Percentiles rank a stretch among this genome's conserved stretches.
These are phyloP conservation scores for Pogoniulus pusillus DNA, from an alignment of 2,797 vertebrate species.

Conservation along the genomic window DNA sequence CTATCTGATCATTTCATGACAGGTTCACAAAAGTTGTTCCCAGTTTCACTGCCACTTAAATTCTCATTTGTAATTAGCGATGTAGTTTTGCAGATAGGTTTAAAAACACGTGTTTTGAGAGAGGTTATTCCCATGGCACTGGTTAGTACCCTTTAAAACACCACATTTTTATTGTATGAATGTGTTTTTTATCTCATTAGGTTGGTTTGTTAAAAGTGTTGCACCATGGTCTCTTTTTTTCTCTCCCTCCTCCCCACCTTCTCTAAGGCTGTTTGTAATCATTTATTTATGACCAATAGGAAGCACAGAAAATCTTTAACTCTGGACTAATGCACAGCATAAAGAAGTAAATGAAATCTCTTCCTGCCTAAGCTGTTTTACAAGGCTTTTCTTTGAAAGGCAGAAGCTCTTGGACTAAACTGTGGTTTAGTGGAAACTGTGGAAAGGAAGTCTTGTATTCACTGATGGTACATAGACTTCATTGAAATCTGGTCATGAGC, in stretches of 20 bases:
- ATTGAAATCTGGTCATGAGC: not conserved
- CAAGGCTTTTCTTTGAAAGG: not conserved
- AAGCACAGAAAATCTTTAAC: conserved; percentile 9
- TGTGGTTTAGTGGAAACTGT: no score
- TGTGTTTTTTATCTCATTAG: conserved; percentile 26
- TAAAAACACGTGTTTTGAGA: conserved; percentile 11
- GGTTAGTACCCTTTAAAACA: conserved; percentile 6
- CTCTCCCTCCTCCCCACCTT: no score
- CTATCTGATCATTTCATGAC: conserved; percentile 26
- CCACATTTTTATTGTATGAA: conserved; percentile 1
- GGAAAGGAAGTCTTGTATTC: not conserved
- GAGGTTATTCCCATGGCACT: conserved; percentile 27
- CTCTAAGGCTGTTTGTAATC: not conserved
- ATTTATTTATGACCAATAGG: conserved; percentile 3
- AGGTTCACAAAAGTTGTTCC: conserved; percentile 40
- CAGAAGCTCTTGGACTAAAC: not conserved
- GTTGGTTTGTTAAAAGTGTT: conserved; percentile 19
- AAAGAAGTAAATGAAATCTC: conserved; percentile 18
- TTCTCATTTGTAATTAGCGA: conserved; percentile 35
- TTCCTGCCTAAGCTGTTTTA: not conserved
- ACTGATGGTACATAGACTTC: not conserved
- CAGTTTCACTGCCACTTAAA: conserved; percentile 7
- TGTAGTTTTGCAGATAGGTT: conserved; percentile 34
- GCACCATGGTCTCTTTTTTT: not conserved
- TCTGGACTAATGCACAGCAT: not conserved